These are phyloP conservation scores for Amphiura filiformis DNA, from an alignment of 35 echinoderm and acorn worm species.

Conservation along the genomic window DNA sequence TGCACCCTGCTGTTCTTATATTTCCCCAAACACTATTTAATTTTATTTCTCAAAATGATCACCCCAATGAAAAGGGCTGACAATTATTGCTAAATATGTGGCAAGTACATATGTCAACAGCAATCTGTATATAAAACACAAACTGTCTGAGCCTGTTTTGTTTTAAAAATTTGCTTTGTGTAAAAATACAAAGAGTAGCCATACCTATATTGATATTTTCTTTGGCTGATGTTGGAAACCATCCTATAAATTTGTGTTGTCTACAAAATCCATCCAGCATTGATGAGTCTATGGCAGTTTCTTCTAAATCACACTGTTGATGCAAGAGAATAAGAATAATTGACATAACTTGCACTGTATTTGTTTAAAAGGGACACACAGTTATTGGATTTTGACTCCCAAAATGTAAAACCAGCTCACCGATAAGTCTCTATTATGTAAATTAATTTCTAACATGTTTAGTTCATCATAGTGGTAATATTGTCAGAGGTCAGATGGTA, in stretches of 20 bases:
- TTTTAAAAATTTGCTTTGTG: background rate
- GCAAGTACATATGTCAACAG: background rate
- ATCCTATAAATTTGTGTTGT: conserved; percentile 86
- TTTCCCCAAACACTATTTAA: no score
- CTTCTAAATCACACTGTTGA: conserved; percentile 81
- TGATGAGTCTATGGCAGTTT: conserved; percentile 57
- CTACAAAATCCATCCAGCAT: conserved; percentile 79
- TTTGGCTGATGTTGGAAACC: conserved; percentile 97
- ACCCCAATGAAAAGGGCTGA: no score
- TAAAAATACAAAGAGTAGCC: background rate
- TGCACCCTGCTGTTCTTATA: no score
- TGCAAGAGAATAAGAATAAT: background rate
- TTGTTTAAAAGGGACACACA: background rate
- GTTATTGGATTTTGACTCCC: background rate
- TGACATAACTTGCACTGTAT: background rate
- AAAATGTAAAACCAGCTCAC: background rate
- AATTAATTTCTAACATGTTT: no score
- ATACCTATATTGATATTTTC: conserved; percentile 89
- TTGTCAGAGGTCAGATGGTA: no score
- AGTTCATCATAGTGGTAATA: no score
- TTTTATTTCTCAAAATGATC: no score
- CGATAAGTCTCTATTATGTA: no score
- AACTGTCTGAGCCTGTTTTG: no score
- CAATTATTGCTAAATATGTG: no score
- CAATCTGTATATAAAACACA: background rate